A percentile compares a stretch with the other conserved stretches of the same genome.
These are phyloP conservation scores for Hippocampus kuda DNA, from an alignment of 2,797 vertebrate genomes.

Conservation along the genomic window DNA sequence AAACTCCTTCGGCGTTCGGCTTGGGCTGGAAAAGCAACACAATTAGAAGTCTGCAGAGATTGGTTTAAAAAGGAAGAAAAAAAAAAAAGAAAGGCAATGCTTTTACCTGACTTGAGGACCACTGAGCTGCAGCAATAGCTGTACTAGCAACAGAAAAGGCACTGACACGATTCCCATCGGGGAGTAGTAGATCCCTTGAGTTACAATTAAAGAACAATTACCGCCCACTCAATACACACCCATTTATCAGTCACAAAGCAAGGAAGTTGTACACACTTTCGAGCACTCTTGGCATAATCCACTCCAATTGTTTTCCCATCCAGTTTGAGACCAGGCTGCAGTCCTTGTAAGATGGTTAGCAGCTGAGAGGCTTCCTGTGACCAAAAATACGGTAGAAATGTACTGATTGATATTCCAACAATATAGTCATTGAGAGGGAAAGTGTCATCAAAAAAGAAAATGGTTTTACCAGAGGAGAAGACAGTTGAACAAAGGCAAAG, in stretches of 20 bases:
- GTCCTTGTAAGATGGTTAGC: slow-evolving; percentile 88
- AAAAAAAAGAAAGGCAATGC: neutral
- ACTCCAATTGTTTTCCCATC: slow-evolving; percentile 98
- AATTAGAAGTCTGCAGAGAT: slow-evolving; percentile 6
- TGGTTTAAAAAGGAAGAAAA: neutral
- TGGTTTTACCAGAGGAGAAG: slow-evolving; percentile 84
- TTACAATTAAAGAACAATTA: neutral
- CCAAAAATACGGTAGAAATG: neutral
- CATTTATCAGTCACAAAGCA: neutral
- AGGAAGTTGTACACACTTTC: slow-evolving; percentile 75
- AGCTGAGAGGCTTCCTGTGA: slow-evolving; percentile 93
- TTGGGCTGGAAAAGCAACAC: slow-evolving; percentile 63
- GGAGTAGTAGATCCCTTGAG: slow-evolving; percentile 83
- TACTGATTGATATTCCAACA: neutral
- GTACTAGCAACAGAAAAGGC: slow-evolving; percentile 97
- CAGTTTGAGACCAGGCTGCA: slow-evolving; percentile 92
- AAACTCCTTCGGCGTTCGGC: slow-evolving; percentile 76
- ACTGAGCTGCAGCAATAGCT: slow-evolving; percentile 97
- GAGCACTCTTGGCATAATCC: slow-evolving; percentile 97
- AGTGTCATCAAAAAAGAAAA: neutral
- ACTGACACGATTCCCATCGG: slow-evolving; percentile 92
- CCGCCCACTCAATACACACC: neutral
- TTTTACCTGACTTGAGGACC: slow-evolving; percentile 93
- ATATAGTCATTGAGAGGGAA: too few species aligned
- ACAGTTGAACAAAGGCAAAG: slow-evolving; percentile 95